These are phyloP conservation scores for Luidia sarsii DNA, from an alignment of 53 echinoderm and acorn worm species.

Conservation along the genomic window DNA sequence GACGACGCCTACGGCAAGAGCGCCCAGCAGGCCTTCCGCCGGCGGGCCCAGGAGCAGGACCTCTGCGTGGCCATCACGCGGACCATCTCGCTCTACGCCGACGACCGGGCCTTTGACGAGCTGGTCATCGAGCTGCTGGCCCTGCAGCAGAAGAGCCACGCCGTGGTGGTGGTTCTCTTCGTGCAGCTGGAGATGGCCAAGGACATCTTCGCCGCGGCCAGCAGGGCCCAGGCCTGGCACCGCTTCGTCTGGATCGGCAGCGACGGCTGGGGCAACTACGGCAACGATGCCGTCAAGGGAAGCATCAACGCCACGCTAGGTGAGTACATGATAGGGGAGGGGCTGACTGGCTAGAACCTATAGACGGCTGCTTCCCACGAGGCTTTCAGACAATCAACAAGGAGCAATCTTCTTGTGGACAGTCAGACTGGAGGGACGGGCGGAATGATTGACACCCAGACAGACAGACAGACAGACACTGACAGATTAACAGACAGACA, in stretches of 20 bases:
- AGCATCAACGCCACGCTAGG: slow-evolving; percentile 83
- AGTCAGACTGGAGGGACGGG: too few species aligned
- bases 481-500: too few species aligned
- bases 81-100: slow-evolving; percentile 70
- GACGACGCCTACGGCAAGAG: slow-evolving; percentile 94
- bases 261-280: slow-evolving; percentile 97
- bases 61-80: slow-evolving; percentile 80
- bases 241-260: slow-evolving; percentile 95
- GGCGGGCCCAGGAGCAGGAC: slow-evolving; percentile 34
- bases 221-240: slow-evolving; percentile 46
- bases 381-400: too few species aligned
- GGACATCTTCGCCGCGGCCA: slow-evolving; percentile 69
- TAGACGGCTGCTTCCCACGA: too few species aligned
- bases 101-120: slow-evolving; percentile 39
- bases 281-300: slow-evolving; percentile 56
- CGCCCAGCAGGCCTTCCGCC: slow-evolving; percentile 74
- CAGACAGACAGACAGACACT: too few species aligned
- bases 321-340: too few species aligned
- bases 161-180: slow-evolving; percentile 86
- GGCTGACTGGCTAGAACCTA: too few species aligned
- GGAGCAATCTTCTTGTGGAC: too few species aligned
- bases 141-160: slow-evolving; percentile 60
- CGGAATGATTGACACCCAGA: too few species aligned
- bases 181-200: slow-evolving; percentile 86
- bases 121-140: slow-evolving; percentile 60